These are phyloP conservation scores for Acleris sparsana DNA, from an alignment of 2,888 invertebrate species.

Conservation along the genomic window DNA sequence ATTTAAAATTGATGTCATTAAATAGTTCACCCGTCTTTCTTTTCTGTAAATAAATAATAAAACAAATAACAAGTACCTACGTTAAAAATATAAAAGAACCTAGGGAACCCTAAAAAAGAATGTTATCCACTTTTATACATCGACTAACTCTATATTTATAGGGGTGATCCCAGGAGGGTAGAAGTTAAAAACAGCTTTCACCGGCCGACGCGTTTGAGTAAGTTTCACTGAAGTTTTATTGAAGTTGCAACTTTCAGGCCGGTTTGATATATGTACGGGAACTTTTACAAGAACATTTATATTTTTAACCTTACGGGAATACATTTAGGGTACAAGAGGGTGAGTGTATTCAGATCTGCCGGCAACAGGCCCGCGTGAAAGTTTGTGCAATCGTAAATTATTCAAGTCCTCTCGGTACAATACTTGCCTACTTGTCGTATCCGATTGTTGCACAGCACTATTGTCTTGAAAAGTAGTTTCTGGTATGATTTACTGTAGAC, in stretches of 20 bases:
- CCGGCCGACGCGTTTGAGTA: slow-evolving; percentile 65
- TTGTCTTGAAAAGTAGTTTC: slow-evolving; percentile 32
- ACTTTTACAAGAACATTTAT: slow-evolving; percentile 1
- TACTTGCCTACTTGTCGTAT: slow-evolving; percentile 65
- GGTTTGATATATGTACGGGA: slow-evolving; percentile 72
- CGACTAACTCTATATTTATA: slow-evolving; percentile 78
- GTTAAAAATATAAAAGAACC: neutral
- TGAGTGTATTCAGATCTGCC: slow-evolving; percentile 2
- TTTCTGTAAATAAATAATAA: neutral
- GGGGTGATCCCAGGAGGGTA: slow-evolving; percentile 68
- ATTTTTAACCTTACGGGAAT: slow-evolving; percentile 24
- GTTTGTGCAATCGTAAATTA: slow-evolving; percentile 79
- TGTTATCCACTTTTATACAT: slow-evolving; percentile 65
- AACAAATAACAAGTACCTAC: neutral
- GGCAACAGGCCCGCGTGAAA: slow-evolving; percentile 61
- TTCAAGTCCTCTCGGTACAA: slow-evolving; percentile 65
- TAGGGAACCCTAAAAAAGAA: slow-evolving; percentile 41
- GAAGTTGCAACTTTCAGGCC: slow-evolving; percentile 67
- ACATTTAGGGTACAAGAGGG: slow-evolving; percentile 22
- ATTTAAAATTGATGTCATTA: no score
- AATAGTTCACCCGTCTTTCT: no score
- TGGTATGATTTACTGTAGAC: slow-evolving; percentile 25
- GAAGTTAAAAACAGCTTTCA: slow-evolving; percentile 80
- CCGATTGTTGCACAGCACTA: slow-evolving; percentile 56
- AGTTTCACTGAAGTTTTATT: slow-evolving; percentile 63